Percentiles rank a stretch among this genome's conserved stretches.
These are phyloP conservation scores for Hemibagrus wyckioides DNA, from an alignment of 2,113 vertebrate genomes.

Conservation along the genomic window DNA sequence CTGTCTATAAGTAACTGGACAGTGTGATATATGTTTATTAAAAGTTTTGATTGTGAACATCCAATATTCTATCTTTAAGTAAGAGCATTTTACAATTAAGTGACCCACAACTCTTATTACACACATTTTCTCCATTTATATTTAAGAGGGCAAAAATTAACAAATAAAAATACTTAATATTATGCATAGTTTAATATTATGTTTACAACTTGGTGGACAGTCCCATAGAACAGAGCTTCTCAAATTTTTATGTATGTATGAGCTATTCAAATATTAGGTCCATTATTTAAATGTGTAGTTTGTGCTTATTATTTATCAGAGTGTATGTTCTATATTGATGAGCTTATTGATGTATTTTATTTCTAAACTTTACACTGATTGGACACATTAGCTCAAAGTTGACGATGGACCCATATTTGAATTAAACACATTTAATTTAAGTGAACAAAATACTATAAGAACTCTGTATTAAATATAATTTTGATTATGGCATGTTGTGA, in stretches of 20 bases:
- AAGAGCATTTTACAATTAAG: neutral
- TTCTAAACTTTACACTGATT: neutral
- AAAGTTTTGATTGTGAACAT: neutral
- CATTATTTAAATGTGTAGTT: neutral
- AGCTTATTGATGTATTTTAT: neutral
- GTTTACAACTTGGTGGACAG: neutral
- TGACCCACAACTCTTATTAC: neutral
- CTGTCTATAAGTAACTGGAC: constrained; percentile 2
- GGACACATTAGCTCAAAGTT: neutral
- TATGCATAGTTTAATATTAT: neutral
- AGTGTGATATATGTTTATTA: neutral
- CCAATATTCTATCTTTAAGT: neutral
- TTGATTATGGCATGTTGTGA: neutral
- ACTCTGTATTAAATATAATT: neutral
- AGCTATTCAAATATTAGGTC: neutral
- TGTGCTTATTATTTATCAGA: neutral
- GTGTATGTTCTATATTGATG: too few species aligned
- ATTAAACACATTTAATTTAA: neutral
- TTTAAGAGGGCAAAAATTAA: neutral
- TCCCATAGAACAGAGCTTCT: neutral
- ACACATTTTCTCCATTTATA: neutral
- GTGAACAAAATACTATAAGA: neutral
- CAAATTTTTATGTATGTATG: neutral
- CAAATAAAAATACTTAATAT: neutral
- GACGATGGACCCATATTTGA: neutral